These are phyloP conservation scores for Cheilosia vulpina DNA, from an alignment of 2,888 invertebrate species.

Conservation along the genomic window DNA sequence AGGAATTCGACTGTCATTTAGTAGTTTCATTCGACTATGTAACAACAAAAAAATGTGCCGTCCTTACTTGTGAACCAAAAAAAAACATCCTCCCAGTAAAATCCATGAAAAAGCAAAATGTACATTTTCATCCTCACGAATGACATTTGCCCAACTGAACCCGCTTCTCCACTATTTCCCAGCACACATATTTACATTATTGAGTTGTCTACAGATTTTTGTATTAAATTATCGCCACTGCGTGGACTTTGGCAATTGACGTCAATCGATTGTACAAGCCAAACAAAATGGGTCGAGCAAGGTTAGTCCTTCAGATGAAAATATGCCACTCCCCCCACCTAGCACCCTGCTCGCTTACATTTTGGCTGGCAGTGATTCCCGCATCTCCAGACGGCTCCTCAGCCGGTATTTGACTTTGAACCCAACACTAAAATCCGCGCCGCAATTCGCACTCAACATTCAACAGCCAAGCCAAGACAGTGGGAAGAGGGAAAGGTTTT, in stretches of 20 bases:
- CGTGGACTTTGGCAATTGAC: slow-evolving; percentile 69
- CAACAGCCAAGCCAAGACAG: not conserved
- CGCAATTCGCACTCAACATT: slow-evolving; percentile 36
- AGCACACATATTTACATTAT: not conserved
- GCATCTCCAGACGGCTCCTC: slow-evolving; percentile 37
- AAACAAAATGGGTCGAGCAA: slow-evolving; percentile 58
- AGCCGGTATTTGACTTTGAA: slow-evolving; percentile 68
- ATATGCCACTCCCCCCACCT: slow-evolving; percentile 10
- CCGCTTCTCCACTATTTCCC: slow-evolving; percentile 12
- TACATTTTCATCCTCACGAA: not conserved
- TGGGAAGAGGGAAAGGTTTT: slow-evolving; percentile 17
- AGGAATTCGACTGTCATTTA: too few species aligned
- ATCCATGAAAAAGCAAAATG: too few species aligned
- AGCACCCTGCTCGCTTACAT: not conserved
- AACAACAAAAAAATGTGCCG: too few species aligned
- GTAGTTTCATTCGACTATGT: too few species aligned
- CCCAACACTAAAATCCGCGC: slow-evolving; percentile 32
- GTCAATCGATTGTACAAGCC: slow-evolving; percentile 55
- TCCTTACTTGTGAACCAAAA: too few species aligned
- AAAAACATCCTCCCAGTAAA: too few species aligned
- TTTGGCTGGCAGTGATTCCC: not conserved
- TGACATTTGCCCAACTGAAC: not conserved
- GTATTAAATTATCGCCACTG: slow-evolving; percentile 5
- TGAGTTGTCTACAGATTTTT: slow-evolving; percentile 12
- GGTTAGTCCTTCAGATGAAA: slow-evolving; percentile 63